These are phyloP conservation scores for Muricea muricata DNA, from an alignment of 92 coral and sea anemone species.

Conservation along the genomic window DNA sequence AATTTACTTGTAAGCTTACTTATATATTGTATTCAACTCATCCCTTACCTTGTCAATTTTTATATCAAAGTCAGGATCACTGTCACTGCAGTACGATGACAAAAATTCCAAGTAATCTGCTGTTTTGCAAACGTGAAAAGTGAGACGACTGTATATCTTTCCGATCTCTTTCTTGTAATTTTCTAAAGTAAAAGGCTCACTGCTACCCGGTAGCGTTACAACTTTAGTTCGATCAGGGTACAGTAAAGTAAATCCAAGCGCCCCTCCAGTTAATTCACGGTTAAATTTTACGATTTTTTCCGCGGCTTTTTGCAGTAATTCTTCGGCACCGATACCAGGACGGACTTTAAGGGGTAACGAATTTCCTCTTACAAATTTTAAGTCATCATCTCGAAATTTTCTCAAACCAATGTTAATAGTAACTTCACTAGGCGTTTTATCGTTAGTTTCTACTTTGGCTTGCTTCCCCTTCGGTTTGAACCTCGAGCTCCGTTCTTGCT, in stretches of 20 bases:
- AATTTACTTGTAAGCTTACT: too few species aligned
- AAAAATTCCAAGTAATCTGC: neutral
- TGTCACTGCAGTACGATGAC: neutral
- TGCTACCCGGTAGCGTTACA: conserved; percentile 1
- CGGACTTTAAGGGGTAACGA: conserved; percentile 60
- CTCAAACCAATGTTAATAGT: conserved; percentile 58
- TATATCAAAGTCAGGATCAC: neutral
- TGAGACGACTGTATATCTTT: neutral
- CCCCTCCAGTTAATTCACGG: conserved; percentile 35
- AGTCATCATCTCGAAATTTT: conserved; percentile 43
- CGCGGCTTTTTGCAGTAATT: conserved; percentile 52
- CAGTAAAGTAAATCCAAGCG: conserved; percentile 42
- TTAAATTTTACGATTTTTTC: conserved; percentile 68
- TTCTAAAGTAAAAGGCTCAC: neutral
- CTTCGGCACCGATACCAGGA: conserved; percentile 46
- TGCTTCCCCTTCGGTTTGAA: neutral
- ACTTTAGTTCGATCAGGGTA: conserved; percentile 68
- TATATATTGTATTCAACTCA: too few species aligned
- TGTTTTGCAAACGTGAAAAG: neutral
- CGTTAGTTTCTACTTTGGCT: neutral
- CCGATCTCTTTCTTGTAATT: conserved; percentile 20
- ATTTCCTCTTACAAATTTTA: conserved; percentile 57
- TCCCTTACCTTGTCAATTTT: neutral
- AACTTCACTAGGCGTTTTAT: conserved; percentile 35
- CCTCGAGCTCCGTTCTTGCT: neutral